Base-by-base conservation (phyloP, 2,113 vertebrate species). In the Corvus moneduloides region DNA sequence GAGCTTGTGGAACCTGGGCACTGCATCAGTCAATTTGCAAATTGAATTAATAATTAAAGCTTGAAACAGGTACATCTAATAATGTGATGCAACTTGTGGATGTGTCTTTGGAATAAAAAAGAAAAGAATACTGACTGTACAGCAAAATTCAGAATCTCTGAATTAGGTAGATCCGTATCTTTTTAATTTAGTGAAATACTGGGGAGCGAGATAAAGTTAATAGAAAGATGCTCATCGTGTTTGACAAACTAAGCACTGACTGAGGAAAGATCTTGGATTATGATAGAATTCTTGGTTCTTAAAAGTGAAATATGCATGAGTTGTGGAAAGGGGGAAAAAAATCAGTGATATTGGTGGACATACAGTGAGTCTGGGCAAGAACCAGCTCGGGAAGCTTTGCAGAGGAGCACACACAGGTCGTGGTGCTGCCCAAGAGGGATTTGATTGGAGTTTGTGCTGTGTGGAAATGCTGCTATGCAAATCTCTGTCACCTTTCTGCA, bases 121-220 rank as follows among this genome's bases (percentile, higher is more conserved):
- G 30, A 79, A 71, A 41, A 37, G 72, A 91, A 90, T 92, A 61
- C 27, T 92, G 93, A 90, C 63, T 67, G 76, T 93, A 41, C 94
- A 93, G 95, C 94, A 86, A n/a, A 96, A 95, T 67, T 78, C 79
- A 86, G 55, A 78, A 92, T 92, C 85, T 93, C 91, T 94, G 90
- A 74, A 96, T 95, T 90, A 90, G 87, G 78, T 66, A 94, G 95
- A 96, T 97, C 59, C 1, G 2, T 93, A 93, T 97, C 95, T 94
- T 78, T 89, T 95, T 96, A 95, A 96, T 97, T 96, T 96, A 37
- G 82, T 71, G 92, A 93, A 96, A 92, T 84, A 55, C 48, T 46
- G 52, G 19, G 58, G 44, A 86, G 94, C 0, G 1, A 96, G 96
- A 95, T 97, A 88, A 94, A 94, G 82, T 76, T 87, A 90, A 95